Evolutionary conservation across 2,888 invertebrate species (phyloP).

Genomic region (Drosophila colorata): DNA sequence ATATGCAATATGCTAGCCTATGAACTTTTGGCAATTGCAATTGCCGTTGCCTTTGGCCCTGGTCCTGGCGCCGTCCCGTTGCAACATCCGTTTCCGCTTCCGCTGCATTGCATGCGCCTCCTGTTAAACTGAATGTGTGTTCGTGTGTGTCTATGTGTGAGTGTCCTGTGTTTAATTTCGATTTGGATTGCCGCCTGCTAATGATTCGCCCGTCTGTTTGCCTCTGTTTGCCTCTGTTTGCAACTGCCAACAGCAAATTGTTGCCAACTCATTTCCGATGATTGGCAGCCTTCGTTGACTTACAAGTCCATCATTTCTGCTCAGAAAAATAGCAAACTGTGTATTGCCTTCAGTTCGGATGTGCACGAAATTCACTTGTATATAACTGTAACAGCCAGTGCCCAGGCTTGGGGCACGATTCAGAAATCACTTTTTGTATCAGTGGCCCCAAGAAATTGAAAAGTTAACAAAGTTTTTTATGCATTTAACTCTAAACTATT

Average conservation of each 20-base stretch:
- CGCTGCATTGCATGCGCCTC: constrained; percentile 42
- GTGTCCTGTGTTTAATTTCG: constrained; percentile 53
- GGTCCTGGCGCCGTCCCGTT: constrained; percentile 20
- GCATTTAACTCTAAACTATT: too few species aligned
- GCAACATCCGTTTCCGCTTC: constrained; percentile 62
- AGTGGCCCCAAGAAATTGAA: too few species aligned
- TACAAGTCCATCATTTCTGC: constrained; percentile 23
- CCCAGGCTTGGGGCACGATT: too few species aligned
- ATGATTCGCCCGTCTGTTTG: constrained; percentile 32
- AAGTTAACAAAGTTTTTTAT: too few species aligned
- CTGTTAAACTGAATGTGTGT: constrained; percentile 4
- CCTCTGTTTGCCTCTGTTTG: constrained; percentile 5
- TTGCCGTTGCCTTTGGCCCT: constrained; percentile 39
- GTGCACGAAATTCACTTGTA: background rate
- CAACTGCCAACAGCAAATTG: constrained; percentile 45
- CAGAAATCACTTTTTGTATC: too few species aligned
- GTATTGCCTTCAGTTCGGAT: too few species aligned
- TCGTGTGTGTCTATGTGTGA: constrained; percentile 22
- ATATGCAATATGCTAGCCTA: constrained; percentile 25
- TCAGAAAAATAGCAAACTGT: background rate
- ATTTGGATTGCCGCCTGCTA: constrained; percentile 55
- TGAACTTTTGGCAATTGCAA: constrained; percentile 44
- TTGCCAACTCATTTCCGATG: constrained; percentile 59
- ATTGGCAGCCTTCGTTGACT: constrained; percentile 40
- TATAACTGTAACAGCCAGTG: too few species aligned